Evolutionary conservation across 2,888 invertebrate species (phyloP).

Genomic region (Agrilus mali): DNA sequence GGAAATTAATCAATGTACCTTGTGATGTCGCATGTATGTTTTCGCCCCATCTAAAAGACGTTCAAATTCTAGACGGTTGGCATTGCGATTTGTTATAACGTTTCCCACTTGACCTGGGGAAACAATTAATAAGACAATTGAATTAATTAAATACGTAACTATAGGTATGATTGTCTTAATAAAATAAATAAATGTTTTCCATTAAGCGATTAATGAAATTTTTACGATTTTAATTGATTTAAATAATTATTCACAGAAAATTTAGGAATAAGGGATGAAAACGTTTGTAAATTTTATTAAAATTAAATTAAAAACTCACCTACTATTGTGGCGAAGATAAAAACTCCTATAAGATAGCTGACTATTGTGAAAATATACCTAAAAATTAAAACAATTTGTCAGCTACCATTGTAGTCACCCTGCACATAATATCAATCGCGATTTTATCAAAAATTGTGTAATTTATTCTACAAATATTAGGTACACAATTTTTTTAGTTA

Average conservation of each 20-base stretch:
- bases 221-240: too few species aligned
- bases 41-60: slow-evolving; percentile 90
- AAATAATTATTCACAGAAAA: too few species aligned
- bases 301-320: slow-evolving; percentile 40
- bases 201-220: too few species aligned
- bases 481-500: too few species aligned
- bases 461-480: too few species aligned
- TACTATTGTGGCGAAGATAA: slow-evolving; percentile 95
- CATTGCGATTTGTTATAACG: slow-evolving; percentile 94
- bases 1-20: slow-evolving; percentile 37
- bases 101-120: slow-evolving; percentile 83
- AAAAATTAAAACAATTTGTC: slow-evolving; percentile 21
- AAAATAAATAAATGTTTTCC: too few species aligned
- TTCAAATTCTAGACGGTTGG: slow-evolving; percentile 90
- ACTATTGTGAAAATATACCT: slow-evolving; percentile 95
- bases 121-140: not conserved
- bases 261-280: too few species aligned
- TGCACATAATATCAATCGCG: too few species aligned
- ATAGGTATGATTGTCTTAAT: too few species aligned
- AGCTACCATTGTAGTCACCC: too few species aligned
- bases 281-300: not conserved
- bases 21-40: slow-evolving; percentile 94
- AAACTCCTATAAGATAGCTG: slow-evolving; percentile 93
- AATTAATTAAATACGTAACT: too few species aligned
- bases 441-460: not conserved